A percentile compares a stretch with the other conserved stretches of the same genome.
These are phyloP conservation scores for Pangasianodon hypophthalmus DNA, from an alignment of 2,113 vertebrate genomes.

Conservation along the genomic window DNA sequence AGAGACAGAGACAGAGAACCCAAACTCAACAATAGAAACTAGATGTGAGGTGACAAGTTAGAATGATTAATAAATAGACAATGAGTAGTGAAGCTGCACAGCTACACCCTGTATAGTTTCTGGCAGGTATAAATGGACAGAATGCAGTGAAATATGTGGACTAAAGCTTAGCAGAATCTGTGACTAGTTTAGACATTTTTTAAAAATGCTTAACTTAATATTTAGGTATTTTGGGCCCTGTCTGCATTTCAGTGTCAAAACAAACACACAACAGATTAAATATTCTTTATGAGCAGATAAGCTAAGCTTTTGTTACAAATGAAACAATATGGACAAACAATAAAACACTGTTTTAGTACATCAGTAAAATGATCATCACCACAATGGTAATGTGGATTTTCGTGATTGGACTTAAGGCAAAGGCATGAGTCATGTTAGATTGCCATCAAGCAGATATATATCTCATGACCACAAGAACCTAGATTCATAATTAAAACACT, in stretches of 20 bases:
- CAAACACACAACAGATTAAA: too few relatives aligned
- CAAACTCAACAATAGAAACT: background rate
- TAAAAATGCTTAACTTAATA: background rate
- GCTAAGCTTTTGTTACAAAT: background rate
- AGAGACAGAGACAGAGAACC: background rate
- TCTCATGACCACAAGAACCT: background rate
- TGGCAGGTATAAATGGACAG: background rate
- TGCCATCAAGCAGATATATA: constrained; percentile 9
- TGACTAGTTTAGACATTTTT: background rate
- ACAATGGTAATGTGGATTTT: background rate
- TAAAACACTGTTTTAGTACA: background rate
- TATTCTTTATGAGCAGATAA: too few relatives aligned
- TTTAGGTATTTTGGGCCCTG: background rate
- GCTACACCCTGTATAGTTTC: background rate
- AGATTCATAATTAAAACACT: background rate
- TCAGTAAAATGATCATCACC: background rate
- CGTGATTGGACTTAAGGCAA: background rate
- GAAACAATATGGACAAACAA: background rate
- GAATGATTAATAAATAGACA: background rate
- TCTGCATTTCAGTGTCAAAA: background rate
- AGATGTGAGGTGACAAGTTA: background rate
- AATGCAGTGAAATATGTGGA: background rate
- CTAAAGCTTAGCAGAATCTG: background rate
- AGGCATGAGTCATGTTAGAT: background rate
- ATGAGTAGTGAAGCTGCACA: background rate